Base-by-base conservation (phyloP, 2,113 vertebrate genomes). In the Hypocryptadius cinnamomeus region DNA sequence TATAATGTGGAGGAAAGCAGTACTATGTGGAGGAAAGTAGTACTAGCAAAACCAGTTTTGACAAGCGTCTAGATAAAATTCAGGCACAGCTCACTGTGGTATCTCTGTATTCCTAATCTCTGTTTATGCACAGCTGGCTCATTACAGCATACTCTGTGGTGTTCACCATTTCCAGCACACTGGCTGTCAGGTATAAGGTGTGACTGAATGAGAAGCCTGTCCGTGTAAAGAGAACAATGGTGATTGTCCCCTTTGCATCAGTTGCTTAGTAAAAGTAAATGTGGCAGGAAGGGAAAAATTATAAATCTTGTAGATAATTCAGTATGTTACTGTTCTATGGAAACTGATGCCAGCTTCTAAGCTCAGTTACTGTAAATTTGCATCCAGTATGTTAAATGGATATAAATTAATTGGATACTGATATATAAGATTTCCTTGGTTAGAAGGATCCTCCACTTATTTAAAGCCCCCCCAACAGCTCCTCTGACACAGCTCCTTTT, bases 171-270 rank as follows among this genome's bases (percentile, higher is more conserved):
- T 85, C 44, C 40, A 37, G 77, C 9, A 76, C 1, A 3, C 4
- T 15, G 80, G 28, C 53, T 87, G 20, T 39, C 40, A 88, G 40
- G 17, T 61, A 19, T 37, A 57, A 69, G 23, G 15, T 69, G 21
- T 47, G 56, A 78, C 44, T 68, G 70, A 57, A 24, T 63, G 27
- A 87, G 71, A 80, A 87, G 27, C 13, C 70, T 56, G 19, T 51
- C 31, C 0, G 0, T 3, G 0, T 37, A 63, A 79, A 63, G 20
- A 64, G 48, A 69, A 54, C 37, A 57, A 14, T 2, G 2, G 10
- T 24, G 30, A 72, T 13, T 73, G 37, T 42, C 35, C 28, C 23
- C 50, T 90, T 90, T 12, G 18, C 18, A 72, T 35, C 59, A 39
- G 16, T 31, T 39, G 33, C 39, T 72, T 79, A 25, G 28, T 63